Conservation (phyloP, 2,113 vertebrate species). For the Xyliphius kryptos region DNA sequence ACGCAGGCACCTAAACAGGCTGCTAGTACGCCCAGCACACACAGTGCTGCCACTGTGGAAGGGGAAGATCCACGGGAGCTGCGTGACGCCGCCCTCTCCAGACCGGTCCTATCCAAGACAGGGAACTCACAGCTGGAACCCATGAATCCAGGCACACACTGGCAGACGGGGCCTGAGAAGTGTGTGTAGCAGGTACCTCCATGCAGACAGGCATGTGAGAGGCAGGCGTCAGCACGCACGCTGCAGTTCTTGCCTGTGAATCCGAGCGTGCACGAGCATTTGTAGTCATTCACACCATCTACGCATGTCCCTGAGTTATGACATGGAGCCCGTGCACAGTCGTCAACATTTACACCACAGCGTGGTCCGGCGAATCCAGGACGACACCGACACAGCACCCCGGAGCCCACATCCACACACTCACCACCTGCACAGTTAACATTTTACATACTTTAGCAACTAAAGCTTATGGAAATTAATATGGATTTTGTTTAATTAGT, state of each 20-base stretch:
- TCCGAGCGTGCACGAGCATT: slow-evolving; percentile 80
- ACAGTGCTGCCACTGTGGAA: slow-evolving; percentile 63
- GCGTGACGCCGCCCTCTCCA: slow-evolving; percentile 53
- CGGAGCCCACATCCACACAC: slow-evolving; percentile 89
- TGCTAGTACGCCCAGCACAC: slow-evolving; percentile 62
- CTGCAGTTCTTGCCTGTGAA: slow-evolving; percentile 79
- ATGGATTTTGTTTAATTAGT: too few species aligned
- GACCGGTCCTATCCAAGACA: slow-evolving; percentile 48
- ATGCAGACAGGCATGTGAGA: slow-evolving; percentile 70
- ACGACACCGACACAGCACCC: slow-evolving; percentile 83
- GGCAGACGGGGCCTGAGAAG: slow-evolving; percentile 81
- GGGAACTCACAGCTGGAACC: slow-evolving; percentile 78
- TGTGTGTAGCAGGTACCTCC: slow-evolving; percentile 84
- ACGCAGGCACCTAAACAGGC: slow-evolving; percentile 65
- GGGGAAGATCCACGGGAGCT: slow-evolving; percentile 56
- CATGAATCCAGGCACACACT: slow-evolving; percentile 82
- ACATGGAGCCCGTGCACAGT: slow-evolving; percentile 84
- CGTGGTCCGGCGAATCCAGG: slow-evolving; percentile 80
- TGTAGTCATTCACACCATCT: slow-evolving; percentile 74
- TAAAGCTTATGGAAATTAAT: too few species aligned
- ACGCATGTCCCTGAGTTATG: slow-evolving; percentile 87
- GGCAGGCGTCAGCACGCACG: slow-evolving; percentile 73
- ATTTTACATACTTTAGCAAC: too few species aligned
- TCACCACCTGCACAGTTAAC: slow-evolving; percentile 78
- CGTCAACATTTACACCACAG: slow-evolving; percentile 81